Base-by-base conservation (phyloP, 1,140 invertebrate species). In the Trypoxylus dichotomus region DNA sequence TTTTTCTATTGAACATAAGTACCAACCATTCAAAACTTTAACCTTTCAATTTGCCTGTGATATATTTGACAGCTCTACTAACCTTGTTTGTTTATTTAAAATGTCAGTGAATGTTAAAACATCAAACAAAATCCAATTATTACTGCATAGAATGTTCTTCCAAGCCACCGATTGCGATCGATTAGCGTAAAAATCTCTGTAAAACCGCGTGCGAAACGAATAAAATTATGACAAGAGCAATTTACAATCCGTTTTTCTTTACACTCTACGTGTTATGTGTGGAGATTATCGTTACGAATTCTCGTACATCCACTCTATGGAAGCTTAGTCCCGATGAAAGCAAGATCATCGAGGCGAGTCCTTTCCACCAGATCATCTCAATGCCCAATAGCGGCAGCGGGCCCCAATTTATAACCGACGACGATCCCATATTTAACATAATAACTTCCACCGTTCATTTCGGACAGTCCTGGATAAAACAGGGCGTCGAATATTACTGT, bases 271-370 rank as follows among this genome's bases (percentile, higher is more conserved):
- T 78, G 32, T 21, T 78, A 19, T 78, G 43, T 13, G 11, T 76
- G n/a, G 25, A 76, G 19, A 68, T 93, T 82, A 88, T 93, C 78
- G 88, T 90, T 79, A 93, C 89, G 79, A 93, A 93, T 86, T 93
- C 93, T 41, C 88, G 91, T 79, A 92, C 92, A 47, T 93, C 92
- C 58, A 92, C 91, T 75, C 87, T 94, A 83, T 94, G 93, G 93
- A 92, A 91, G 87, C 85, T 94, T 76, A 92, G 92, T 84, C 82
- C 87, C 60, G 91, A 93, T 82, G 89, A 91, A 85, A 91, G 90
- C 42, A 91, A 91, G 87, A 92, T 93, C 79, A 88, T 92, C 77
- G 90, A 90, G 80, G 90, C 87, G 42, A 89, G 83, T 79, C 86
- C 86, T 54, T 86, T 90, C 83, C 85, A 88, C 72, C 89, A 89